Evolutionary conservation across 1,140 invertebrate species (phyloP).

Genomic region (Aplysia californica): DNA sequence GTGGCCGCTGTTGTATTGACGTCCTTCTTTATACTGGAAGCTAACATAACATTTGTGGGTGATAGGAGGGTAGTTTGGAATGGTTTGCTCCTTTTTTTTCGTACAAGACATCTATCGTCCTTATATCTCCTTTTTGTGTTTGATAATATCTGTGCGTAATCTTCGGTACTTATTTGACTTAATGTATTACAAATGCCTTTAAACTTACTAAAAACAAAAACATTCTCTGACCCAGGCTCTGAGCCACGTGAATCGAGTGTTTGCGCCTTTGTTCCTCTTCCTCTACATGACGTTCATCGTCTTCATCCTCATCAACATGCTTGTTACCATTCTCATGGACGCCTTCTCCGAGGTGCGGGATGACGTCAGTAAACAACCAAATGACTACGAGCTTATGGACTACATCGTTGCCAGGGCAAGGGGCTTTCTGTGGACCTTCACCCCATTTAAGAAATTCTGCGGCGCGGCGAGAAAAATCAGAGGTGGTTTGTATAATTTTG

Average conservation of each 20-base stretch:
- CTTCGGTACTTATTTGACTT: not conserved
- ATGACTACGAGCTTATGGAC: slow-evolving; percentile 75
- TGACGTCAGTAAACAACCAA: slow-evolving; percentile 73
- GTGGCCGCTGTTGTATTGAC: too few species aligned
- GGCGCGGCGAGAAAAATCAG: too few species aligned
- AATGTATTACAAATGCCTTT: not conserved
- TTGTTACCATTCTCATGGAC: slow-evolving; percentile 71
- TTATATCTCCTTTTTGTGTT: not conserved
- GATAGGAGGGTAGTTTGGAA: not conserved
- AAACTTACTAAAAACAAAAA: not conserved
- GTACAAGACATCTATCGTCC: not conserved
- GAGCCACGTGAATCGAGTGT: slow-evolving; percentile 34
- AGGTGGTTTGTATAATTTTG: too few species aligned
- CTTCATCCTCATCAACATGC: slow-evolving; percentile 72
- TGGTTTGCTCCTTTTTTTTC: not conserved
- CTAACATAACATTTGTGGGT: too few species aligned
- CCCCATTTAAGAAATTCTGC: too few species aligned
- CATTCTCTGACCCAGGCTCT: slow-evolving; percentile 23
- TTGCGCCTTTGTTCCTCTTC: slow-evolving; percentile 70
- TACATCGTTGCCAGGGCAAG: slow-evolving; percentile 62
- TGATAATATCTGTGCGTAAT: not conserved
- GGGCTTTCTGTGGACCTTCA: not conserved
- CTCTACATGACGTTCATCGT: slow-evolving; percentile 69
- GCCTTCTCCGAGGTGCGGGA: slow-evolving; percentile 64
- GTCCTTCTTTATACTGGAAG: too few species aligned